phyloP scores from a whole-genome alignment of 2,113 vertebrate species.

The Anser brachyrhynchus region DNA sequence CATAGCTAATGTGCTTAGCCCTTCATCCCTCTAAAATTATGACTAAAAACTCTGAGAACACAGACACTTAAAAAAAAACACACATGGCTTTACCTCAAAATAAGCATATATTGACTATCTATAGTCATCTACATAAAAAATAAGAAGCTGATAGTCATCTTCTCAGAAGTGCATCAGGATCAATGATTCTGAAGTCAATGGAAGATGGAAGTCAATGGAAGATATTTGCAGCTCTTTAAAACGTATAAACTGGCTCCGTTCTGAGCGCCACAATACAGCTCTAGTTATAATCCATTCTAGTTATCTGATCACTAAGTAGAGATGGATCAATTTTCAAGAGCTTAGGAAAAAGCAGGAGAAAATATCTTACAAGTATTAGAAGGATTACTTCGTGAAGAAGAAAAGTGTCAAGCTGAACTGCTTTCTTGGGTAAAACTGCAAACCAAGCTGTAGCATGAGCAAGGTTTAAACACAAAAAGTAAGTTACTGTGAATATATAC shows the following conservation, averaged over 20 bases:
- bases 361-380: background rate
- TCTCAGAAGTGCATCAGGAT: background rate
- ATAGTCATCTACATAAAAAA: background rate
- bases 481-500: background rate
- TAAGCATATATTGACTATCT: background rate
- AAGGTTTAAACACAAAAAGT: background rate
- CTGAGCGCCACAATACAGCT: background rate
- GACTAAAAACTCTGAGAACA: background rate
- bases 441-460: background rate
- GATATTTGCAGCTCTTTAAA: background rate
- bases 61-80: background rate
- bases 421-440: background rate
- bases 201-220: background rate
- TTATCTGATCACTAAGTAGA: background rate
- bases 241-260: background rate
- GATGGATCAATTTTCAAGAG: background rate
- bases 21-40: background rate
- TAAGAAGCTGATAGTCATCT: background rate
- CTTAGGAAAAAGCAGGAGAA: background rate
- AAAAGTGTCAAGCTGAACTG: background rate
- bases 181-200: background rate
- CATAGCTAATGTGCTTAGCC: background rate
- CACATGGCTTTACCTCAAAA: background rate
- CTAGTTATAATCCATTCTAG: background rate
- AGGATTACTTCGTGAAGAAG: background rate